These are phyloP conservation scores for Psilopogon haemacephalus DNA, from an alignment of 2,113 vertebrate genomes.

Conservation along the genomic window DNA sequence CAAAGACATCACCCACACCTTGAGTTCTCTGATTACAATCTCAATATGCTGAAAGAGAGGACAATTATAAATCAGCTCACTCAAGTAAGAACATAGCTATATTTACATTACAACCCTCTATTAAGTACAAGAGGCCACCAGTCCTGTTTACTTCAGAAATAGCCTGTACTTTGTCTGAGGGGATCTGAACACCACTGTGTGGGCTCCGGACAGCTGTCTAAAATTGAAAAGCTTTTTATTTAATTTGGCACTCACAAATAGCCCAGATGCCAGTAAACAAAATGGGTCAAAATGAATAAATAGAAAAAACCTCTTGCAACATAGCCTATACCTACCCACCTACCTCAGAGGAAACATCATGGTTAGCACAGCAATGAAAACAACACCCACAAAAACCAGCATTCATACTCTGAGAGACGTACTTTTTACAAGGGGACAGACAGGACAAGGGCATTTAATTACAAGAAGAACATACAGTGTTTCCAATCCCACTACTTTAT, in stretches of 20 bases:
- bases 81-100: background rate
- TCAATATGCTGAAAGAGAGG: background rate
- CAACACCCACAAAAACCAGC: background rate
- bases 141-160: slow-evolving; percentile 11
- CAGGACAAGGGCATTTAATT: background rate
- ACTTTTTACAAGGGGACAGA: background rate
- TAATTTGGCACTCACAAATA: slow-evolving; percentile 11
- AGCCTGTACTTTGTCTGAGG: background rate
- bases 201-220: background rate
- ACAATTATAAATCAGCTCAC: background rate
- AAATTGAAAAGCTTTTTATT: background rate
- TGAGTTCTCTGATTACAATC: background rate
- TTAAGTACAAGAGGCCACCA: background rate
- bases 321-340: background rate
- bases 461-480: background rate
- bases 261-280: background rate
- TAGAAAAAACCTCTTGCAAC: slow-evolving; percentile 2
- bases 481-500: background rate
- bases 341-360: background rate
- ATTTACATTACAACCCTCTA: background rate
- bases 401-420: background rate
- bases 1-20: background rate
- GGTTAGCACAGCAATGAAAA: slow-evolving; percentile 8
- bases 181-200: background rate
- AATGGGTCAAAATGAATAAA: background rate